Base-by-base conservation (phyloP, 1,140 invertebrate species). In the Drosophila melanica region DNA sequence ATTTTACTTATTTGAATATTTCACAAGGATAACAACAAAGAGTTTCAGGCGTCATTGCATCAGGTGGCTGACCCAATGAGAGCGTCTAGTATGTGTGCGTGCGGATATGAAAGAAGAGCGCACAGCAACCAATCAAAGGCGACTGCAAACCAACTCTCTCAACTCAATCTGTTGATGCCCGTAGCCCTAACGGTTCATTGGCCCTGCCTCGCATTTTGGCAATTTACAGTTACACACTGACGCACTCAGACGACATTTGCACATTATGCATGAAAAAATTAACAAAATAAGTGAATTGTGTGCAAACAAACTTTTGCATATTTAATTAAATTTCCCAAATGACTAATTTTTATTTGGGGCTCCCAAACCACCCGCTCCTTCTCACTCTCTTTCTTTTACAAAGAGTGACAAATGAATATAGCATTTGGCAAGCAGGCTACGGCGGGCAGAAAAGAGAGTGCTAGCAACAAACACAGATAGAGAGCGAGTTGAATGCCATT, bases 401-500 rank as follows among this genome's bases (percentile, higher is more conserved):
- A 5, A 14, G 27, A 5, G 7, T 47, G 20, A 27, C 14, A 35
- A 57, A 58, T 45, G 47, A 39, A 35, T 11, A 16, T 16, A n/a
- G 27, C 50, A 68, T 51, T 60, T 57, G 23, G 4, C 53, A 27
- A 45, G 23, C 23, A 59, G 33, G 9, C 33, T 41, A 23, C 4
- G 47, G 51, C 14, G n/a, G 6, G 16, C 6, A 42, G 10, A 47
- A 12, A 44, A 45, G 33, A 63, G 58, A 63, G 48, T 48, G 33
- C 10, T 8, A 41, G 3, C 50, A 41, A 47, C 27, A 27, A 50
- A 48, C 23, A 53, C 30, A 50, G 27, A 51, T 37, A 53, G 33
- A 68, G 51, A 68, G 66, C n/a, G 44, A 69, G 75, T 77, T 77
- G 63, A 77, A 69, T 77, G 71, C 55, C 75, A 75, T 60, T 54